phyloP scores from a whole-genome alignment of 2,113 vertebrate species.

The Rana temporaria region DNA sequence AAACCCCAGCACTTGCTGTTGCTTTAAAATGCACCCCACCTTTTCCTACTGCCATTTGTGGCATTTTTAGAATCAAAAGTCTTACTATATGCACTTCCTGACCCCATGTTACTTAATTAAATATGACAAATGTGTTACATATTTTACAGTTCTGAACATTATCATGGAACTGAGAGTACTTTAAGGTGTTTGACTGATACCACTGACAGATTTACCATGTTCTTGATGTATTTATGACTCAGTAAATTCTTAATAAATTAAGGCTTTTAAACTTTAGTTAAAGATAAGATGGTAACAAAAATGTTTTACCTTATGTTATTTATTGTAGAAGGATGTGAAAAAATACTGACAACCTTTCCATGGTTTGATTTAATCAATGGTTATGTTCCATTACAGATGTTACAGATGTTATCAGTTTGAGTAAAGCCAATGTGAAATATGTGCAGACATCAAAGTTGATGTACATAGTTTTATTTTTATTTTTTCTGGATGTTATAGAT shows the following conservation, averaged over 20 bases:
- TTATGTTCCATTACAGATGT: neutral
- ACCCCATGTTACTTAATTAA: neutral
- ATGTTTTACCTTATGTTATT: conserved; percentile 24
- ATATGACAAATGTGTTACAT: neutral
- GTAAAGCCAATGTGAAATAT: neutral
- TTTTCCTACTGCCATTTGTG: neutral
- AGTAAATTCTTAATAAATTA: conserved; percentile 29
- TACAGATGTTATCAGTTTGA: neutral
- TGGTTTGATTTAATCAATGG: conserved; percentile 2
- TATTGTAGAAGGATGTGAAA: neutral
- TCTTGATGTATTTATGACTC: conserved; percentile 21
- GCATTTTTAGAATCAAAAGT: neutral
- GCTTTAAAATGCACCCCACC: too few species aligned
- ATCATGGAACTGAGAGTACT: conserved; percentile 12
- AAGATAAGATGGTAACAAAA: conserved; percentile 30
- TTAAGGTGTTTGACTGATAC: conserved; percentile 1
- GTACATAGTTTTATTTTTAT: too few species aligned
- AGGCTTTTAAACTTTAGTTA: conserved; percentile 5
- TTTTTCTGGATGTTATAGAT: too few species aligned
- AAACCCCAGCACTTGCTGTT: too few species aligned
- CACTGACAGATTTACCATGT: conserved; percentile 18
- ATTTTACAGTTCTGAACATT: neutral
- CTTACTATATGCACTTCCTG: neutral
- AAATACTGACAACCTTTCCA: neutral
- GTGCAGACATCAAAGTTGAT: too few species aligned